Evolutionary conservation across 2,888 invertebrate genomes (phyloP), one percentile per base, ranked within the genome.

Genomic region (Aspidapion aeneum): DNA sequence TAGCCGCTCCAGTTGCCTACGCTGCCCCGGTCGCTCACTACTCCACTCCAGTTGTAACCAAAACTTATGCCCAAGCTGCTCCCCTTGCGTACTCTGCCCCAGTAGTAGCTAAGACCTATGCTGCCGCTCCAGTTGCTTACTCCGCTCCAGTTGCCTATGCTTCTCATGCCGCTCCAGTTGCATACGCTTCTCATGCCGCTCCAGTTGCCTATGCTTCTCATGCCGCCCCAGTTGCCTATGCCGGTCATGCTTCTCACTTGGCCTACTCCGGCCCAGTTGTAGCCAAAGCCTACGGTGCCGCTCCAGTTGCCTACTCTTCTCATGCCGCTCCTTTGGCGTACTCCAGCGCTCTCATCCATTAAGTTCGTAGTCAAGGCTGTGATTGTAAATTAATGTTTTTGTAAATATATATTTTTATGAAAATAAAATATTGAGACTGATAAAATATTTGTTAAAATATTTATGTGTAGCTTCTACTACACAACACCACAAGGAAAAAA

Each of bases 231-330:
- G 49, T 74, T 66, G 71, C 58, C 3, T 54, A 60, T 35, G 61
- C 66, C 50, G 63, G 64, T 71, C 81, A 82, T 64, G 71, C 82
- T 59, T 79, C 81, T 65, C 84, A 35, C 12, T 12, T 64, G 35
- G 35, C 35, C 12, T 35, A 35, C 35, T 35, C 35, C 35, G 35
- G 35, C 12, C 5, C 35, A 7, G 5, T 35, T 12, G 12, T 35
- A 3, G 5, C 3, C 35, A 7, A 35, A 35, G 35, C 12, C 12
- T 35, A 12, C 12, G 12, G 12, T 3, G 35, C 35, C 12, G 55
- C 65, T 21, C 80, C 80, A 1, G 81, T 61, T 9, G 54, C 61
- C 9, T 63, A 63, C 49, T 81, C 73, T 75, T 83, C 84, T 76
- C 80, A 79, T 5, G 60, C 63, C 21, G 58, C 65, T 17, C 64